A percentile compares a stretch with the other conserved stretches of the same genome.
Evolutionary conservation across 2,113 vertebrate species (phyloP).

Genomic region (Marmota monax): DNA sequence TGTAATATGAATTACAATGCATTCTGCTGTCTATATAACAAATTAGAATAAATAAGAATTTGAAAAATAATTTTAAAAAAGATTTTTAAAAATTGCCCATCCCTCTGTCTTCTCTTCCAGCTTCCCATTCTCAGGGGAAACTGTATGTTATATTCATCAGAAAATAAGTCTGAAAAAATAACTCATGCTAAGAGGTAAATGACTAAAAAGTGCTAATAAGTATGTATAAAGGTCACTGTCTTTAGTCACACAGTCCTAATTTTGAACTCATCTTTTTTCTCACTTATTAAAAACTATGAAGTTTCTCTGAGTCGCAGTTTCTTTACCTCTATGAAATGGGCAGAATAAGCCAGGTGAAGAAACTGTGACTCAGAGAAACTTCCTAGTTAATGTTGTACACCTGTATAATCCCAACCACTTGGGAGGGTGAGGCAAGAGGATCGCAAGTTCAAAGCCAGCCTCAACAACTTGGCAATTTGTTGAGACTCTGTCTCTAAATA

Average conservation of each 20-base stretch:
- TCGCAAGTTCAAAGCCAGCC: too few relatives aligned
- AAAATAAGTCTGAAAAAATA: slow-evolving; percentile 45
- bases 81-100: too few relatives aligned
- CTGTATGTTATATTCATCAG: background rate
- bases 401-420: too few relatives aligned
- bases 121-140: background rate
- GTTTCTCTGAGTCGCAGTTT: background rate
- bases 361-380: background rate
- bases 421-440: too few relatives aligned
- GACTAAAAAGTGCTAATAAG: background rate
- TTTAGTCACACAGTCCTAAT: background rate
- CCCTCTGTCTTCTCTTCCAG: background rate
- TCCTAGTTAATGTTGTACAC: background rate
- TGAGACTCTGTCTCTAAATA: too few relatives aligned
- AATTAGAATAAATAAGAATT: too few relatives aligned
- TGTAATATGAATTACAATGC: too few relatives aligned
- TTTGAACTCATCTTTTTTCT: background rate
- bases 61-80: too few relatives aligned
- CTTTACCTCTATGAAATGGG: background rate
- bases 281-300: background rate
- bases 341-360: slow-evolving; percentile 16
- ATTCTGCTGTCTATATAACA: too few relatives aligned
- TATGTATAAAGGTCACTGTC: background rate
- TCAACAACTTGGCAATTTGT: too few relatives aligned
- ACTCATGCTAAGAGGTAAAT: background rate